Percentiles rank a stretch among this genome's conserved stretches.
Evolutionary conservation across 2,113 vertebrate genomes (phyloP).

Genomic region (Dunckerocampus dactyliophorus): DNA sequence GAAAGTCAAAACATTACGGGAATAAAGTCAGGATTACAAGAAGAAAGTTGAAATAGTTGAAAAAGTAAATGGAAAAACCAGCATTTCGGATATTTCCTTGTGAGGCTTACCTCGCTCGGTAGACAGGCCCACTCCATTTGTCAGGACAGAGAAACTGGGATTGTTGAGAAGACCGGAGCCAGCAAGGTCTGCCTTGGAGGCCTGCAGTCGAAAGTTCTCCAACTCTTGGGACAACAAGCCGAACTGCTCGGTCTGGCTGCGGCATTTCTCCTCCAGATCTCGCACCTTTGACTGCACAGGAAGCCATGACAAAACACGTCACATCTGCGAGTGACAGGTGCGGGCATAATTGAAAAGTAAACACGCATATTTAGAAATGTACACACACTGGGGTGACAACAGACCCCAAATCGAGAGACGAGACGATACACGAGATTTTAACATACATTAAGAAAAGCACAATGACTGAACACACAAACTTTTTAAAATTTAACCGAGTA

Average conservation of each 20-base stretch:
- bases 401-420: no score
- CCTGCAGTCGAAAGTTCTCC: conserved; percentile 87
- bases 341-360: no score
- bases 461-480: no score
- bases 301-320: background rate
- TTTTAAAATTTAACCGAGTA: no score
- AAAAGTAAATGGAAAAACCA: no score
- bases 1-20: no score
- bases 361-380: no score
- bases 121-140: conserved; percentile 70
- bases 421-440: no score
- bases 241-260: conserved; percentile 92
- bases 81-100: background rate
- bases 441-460: no score
- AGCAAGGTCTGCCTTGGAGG: conserved; percentile 81
- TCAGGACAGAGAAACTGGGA: conserved; percentile 64
- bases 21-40: no score
- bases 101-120: conserved; percentile 65
- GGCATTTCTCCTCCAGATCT: conserved; percentile 93
- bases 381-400: no score
- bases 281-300: conserved; percentile 83
- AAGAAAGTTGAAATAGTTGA: no score
- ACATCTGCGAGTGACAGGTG: background rate
- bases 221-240: conserved; percentile 88
- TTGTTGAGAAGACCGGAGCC: conserved; percentile 69